Evolutionary conservation across 2,888 invertebrate genomes (phyloP).

Genomic region (Tiphia femorata): DNA sequence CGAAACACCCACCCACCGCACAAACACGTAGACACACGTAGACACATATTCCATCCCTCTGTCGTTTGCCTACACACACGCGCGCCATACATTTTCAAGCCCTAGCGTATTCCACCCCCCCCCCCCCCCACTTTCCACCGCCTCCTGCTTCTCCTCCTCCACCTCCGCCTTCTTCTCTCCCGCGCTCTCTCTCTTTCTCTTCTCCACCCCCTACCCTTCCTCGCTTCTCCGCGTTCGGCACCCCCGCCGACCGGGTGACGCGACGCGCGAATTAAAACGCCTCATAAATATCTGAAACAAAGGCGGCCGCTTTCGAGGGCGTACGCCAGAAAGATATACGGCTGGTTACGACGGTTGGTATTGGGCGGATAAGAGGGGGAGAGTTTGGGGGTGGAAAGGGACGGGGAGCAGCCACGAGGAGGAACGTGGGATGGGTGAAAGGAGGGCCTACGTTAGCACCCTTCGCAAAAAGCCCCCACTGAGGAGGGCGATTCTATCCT

Average conservation of each 20-base stretch:
- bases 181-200: no score
- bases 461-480: constrained; percentile 31
- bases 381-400: constrained; percentile 10
- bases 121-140: constrained; percentile 38
- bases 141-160: constrained; percentile 29
- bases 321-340: constrained; percentile 67
- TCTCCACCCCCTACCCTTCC: constrained; percentile 17
- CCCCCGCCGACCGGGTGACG: constrained; percentile 57
- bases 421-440: background rate
- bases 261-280: constrained; percentile 68
- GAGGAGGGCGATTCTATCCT: background rate
- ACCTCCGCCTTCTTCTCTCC: constrained; percentile 18
- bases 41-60: no score
- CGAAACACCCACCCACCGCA: no score
- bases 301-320: constrained; percentile 67
- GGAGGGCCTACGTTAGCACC: constrained; percentile 18
- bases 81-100: no score
- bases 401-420: background rate
- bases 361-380: constrained; percentile 37
- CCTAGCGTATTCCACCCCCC: no score
- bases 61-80: no score
- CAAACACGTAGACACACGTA: no score
- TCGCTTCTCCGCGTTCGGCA: constrained; percentile 42
- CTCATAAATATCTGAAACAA: constrained; percentile 70
- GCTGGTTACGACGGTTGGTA: constrained; percentile 57